Conservation (phyloP, 2,113 vertebrate genomes). For the Eubucco bourcierii region DNA sequence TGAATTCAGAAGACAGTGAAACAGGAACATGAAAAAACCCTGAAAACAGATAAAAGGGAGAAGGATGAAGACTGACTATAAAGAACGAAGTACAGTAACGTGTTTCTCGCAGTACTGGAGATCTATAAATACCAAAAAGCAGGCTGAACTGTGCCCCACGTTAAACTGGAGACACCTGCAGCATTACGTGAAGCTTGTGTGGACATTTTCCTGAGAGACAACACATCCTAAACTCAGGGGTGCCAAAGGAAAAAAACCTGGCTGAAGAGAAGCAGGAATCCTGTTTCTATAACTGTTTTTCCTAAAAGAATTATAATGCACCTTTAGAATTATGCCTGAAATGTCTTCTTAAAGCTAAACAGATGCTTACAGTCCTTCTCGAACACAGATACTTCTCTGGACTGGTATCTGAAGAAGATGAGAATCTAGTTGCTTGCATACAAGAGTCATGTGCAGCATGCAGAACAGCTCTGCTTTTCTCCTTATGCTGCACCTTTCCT, state of each 20-base stretch:
- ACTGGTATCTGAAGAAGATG: no score
- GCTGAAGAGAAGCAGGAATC: neutral
- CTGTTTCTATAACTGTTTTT: neutral
- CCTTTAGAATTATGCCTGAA: neutral
- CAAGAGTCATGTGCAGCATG: neutral
- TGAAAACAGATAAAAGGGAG: slow-evolving; percentile 42
- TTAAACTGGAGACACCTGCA: neutral
- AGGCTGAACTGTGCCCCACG: neutral
- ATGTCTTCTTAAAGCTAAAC: neutral
- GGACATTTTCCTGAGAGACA: neutral
- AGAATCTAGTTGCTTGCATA: neutral
- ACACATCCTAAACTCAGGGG: neutral
- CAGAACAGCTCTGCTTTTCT: neutral
- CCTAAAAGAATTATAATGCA: neutral
- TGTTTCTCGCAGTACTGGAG: neutral
- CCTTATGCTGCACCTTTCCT: neutral
- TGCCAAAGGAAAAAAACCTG: neutral
- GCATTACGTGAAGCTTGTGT: neutral
- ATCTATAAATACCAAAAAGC: neutral
- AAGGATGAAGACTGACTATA: neutral
- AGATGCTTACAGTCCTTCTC: neutral
- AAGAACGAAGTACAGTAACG: neutral
- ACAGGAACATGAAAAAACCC: slow-evolving; percentile 98
- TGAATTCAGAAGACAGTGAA: slow-evolving; percentile 97
- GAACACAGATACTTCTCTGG: neutral